Base-by-base conservation (phyloP, 2,797 vertebrate genomes). In the Chromobotia macracanthus region DNA sequence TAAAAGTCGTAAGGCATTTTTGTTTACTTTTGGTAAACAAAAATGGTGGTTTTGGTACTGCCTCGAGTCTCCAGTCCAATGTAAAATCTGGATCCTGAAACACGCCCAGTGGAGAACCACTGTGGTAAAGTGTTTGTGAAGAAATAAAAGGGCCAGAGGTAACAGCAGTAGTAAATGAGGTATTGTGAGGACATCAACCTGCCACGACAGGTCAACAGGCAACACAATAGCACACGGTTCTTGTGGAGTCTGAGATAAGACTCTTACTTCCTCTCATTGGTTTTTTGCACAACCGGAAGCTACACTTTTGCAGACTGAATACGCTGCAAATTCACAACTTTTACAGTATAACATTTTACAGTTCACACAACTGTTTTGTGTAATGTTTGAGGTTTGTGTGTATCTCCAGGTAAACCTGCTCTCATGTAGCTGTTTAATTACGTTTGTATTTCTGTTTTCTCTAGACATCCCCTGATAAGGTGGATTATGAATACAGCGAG, bases 401-500 rank as follows among this genome's bases (percentile, higher is more conserved):
- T n/a, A 12, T 53, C 64, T 66, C 23, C 2, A 63, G 6, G 51
- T 21, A 13, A 58, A 25, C 21, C 55, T 13, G 21, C 11, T 15
- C 10, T 25, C 4, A n/a, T 18, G 50, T 13, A 60, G 13, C 3
- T 48, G n/a, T 35, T 25, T 25, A 5, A 23, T 21, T 15, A 48
- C 23, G 25, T 21, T 25, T 23, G 2, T 18, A 9, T 71, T 1
- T 35, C 12, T 15, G 12, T 31, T 53, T 48, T 18, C 51, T 28
- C 6, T 31, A 99, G 98, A 98, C 97, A 18, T 99, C 96, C 72
- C 98, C 97, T 82, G 97, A 99, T 92, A 99, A 99, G 91, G 96
- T 99, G 89, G 97, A 99, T 92, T 99, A 99, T 61, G 98, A 99
- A 89, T 99, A 99, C 91, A 99, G 97, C 18, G 98, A 99, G 82